phyloP scores from a whole-genome alignment of 2,797 vertebrate genomes.

The Echeneis naucrates region DNA sequence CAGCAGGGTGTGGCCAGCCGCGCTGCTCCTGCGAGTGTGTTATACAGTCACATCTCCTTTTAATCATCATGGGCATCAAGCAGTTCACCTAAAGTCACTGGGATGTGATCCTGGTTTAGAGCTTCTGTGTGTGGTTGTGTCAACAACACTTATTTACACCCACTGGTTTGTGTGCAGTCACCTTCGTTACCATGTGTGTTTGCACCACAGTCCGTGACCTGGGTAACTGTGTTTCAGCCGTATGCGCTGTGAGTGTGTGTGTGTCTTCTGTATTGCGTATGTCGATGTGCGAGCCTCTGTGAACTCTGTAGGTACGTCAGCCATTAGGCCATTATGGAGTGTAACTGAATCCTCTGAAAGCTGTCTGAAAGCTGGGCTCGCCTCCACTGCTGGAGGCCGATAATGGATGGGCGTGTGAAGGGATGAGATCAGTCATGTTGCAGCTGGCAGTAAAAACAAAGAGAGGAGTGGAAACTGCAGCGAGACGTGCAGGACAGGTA shows the following conservation, averaged over 20 bases:
- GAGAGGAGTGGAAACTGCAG: slow-evolving; percentile 45
- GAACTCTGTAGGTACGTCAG: slow-evolving; percentile 62
- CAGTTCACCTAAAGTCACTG: slow-evolving; percentile 1
- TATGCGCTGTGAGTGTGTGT: background rate
- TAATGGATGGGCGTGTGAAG: slow-evolving; percentile 61
- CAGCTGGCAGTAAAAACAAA: slow-evolving; percentile 60
- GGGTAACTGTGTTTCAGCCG: slow-evolving; percentile 8
- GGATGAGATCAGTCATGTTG: slow-evolving; percentile 41
- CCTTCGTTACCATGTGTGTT: slow-evolving; percentile 5
- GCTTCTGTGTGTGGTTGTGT: background rate
- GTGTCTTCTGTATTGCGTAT: slow-evolving; percentile 9
- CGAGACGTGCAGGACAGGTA: slow-evolving; percentile 37
- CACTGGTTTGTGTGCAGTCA: background rate
- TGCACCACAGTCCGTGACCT: slow-evolving; percentile 17
- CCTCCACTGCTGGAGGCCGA: slow-evolving; percentile 49
- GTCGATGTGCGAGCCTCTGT: slow-evolving; percentile 47
- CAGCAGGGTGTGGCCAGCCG: slow-evolving; percentile 64
- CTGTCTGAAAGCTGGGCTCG: slow-evolving; percentile 74
- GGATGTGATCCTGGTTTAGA: background rate
- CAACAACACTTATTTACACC: background rate
- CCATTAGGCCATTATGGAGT: slow-evolving; percentile 76
- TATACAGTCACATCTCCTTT: slow-evolving; percentile 13
- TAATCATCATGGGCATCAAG: background rate
- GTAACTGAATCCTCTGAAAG: slow-evolving; percentile 84
- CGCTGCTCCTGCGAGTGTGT: slow-evolving; percentile 35